Evolutionary conservation across 2,113 vertebrate species (phyloP).

Genomic region (Hyperoodon ampullatus): DNA sequence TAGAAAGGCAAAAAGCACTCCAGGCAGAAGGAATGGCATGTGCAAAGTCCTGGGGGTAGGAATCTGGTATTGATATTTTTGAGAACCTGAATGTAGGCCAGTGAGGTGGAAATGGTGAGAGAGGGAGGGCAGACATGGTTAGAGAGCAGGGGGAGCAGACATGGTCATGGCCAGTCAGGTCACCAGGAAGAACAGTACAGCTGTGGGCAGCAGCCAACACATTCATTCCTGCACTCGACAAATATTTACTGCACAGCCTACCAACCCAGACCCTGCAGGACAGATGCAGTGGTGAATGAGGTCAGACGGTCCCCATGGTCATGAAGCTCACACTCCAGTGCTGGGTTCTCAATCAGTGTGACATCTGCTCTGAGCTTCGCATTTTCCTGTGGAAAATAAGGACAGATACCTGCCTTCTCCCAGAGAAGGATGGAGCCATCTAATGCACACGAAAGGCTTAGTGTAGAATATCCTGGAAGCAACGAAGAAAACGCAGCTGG

Average conservation of each 20-base stretch:
- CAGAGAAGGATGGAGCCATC: background rate
- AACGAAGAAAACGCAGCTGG: background rate
- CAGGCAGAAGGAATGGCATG: background rate
- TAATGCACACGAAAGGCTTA: rapidly evolving
- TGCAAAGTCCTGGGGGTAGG: background rate
- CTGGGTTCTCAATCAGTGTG: rapidly evolving
- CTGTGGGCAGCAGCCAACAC: background rate
- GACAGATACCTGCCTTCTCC: background rate
- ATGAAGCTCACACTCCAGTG: background rate
- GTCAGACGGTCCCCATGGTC: rapidly evolving
- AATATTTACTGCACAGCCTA: no score
- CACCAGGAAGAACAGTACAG: background rate
- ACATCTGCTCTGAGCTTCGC: background rate
- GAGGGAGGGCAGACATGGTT: background rate
- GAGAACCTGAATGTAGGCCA: background rate
- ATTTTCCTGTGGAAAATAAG: background rate
- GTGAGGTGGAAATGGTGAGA: no score
- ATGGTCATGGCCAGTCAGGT: rapidly evolving
- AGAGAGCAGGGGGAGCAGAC: no score
- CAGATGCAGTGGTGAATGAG: rapidly evolving
- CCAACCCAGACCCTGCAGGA: background rate
- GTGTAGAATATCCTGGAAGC: background rate
- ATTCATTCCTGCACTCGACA: background rate
- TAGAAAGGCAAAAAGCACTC: background rate
- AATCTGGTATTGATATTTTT: background rate